phyloP scores from a whole-genome alignment of 2,797 vertebrate species.

The Kryptolebias ocellatus region DNA sequence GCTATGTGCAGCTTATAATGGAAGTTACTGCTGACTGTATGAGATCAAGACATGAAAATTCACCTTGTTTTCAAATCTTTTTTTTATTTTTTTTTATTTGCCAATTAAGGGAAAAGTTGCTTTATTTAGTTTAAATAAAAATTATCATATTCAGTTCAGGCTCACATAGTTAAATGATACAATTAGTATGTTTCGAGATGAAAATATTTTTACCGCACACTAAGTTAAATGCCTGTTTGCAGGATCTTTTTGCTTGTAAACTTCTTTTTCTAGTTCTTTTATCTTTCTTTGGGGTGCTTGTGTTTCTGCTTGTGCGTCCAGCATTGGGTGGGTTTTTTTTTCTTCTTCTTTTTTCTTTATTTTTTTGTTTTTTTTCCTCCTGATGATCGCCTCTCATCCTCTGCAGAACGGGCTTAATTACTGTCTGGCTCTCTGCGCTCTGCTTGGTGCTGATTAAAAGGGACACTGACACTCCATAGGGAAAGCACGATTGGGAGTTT shows the following conservation, averaged over 20 bases:
- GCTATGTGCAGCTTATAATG: too few species aligned
- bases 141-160: too few species aligned
- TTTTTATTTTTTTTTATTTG: too few species aligned
- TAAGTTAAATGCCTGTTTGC: neutral
- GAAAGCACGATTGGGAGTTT: constrained; percentile 69
- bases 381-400: constrained; percentile 72
- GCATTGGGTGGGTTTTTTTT: constrained; percentile 52
- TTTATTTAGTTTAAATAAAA: too few species aligned
- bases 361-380: constrained; percentile 23
- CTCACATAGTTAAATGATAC: neutral
- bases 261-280: constrained; percentile 26
- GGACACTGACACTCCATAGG: constrained; percentile 68
- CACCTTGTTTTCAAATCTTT: too few species aligned
- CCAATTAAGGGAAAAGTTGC: too few species aligned
- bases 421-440: constrained; percentile 58
- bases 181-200: neutral
- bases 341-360: neutral
- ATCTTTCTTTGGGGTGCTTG: constrained; percentile 10
- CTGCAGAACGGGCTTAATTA: constrained; percentile 70
- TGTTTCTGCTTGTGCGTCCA: constrained; percentile 28
- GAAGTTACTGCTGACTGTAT: too few species aligned
- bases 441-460: constrained; percentile 78
- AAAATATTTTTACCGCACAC: constrained; percentile 6
- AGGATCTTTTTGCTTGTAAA: constrained; percentile 5
- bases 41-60: too few species aligned